A percentile compares a stretch with the other conserved stretches of the same genome.
Conservation (phyloP, 1,140 invertebrate genomes). For the Hirudo medicinalis region DNA sequence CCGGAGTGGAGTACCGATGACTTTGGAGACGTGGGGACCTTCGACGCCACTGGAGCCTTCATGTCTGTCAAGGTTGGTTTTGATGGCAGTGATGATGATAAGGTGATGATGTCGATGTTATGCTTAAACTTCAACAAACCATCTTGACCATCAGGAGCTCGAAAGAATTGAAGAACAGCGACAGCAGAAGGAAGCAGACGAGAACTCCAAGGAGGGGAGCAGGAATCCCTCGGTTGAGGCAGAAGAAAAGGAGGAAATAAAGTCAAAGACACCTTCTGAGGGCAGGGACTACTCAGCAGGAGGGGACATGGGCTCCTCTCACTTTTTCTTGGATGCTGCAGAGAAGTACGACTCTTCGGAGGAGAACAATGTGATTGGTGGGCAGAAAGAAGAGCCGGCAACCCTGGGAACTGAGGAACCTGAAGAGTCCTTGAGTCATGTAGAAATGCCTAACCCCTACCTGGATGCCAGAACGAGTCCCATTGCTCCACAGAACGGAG, state of each 20-base stretch:
- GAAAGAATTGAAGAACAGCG: conserved; percentile 6
- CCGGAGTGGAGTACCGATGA: conserved; percentile 42
- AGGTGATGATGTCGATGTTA: neutral
- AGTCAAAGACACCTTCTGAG: too few relatives aligned
- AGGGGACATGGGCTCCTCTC: conserved; percentile 28
- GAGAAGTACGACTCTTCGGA: conserved; percentile 45
- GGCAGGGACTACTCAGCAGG: neutral
- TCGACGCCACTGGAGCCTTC: conserved; percentile 72
- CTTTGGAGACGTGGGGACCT: conserved; percentile 63
- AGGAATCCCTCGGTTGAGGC: too few relatives aligned
- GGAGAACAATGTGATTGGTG: conserved; percentile 58
- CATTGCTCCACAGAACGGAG: too few relatives aligned
- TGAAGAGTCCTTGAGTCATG: neutral
- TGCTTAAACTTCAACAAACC: too few relatives aligned
- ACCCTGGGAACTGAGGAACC: neutral
- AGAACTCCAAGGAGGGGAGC: too few relatives aligned
- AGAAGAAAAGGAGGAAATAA: too few relatives aligned
- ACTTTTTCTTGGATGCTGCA: too few relatives aligned
- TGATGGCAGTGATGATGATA: neutral
- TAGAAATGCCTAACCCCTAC: neutral
- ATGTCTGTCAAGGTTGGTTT: conserved; percentile 31
- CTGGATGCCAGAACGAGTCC: too few relatives aligned
- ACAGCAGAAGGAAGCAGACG: too few relatives aligned
- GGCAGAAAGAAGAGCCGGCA: conserved; percentile 31
- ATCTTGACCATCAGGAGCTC: neutral